Evolutionary conservation across 2,888 invertebrate species (phyloP).

Genomic region (Thereva nobilitata): DNA sequence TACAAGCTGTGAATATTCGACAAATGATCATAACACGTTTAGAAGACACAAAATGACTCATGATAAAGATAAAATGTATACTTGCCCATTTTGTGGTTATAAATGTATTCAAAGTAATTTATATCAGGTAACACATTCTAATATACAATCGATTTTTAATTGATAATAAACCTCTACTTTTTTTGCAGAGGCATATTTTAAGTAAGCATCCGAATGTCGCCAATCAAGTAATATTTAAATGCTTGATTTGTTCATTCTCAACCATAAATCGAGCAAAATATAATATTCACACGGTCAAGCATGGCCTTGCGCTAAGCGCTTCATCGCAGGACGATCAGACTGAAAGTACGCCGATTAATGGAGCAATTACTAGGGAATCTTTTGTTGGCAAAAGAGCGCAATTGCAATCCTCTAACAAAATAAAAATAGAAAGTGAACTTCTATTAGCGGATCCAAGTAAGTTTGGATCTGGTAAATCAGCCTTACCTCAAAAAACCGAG

Average conservation of each 20-base stretch:
- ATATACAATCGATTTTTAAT: not conserved
- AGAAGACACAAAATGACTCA: slow-evolving; percentile 79
- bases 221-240: slow-evolving; percentile 62
- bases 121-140: slow-evolving; percentile 62
- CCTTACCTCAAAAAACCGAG: slow-evolving; percentile 43
- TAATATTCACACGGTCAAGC: slow-evolving; percentile 53
- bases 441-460: slow-evolving; percentile 47
- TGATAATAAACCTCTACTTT: not conserved
- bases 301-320: slow-evolving; percentile 44
- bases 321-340: not conserved
- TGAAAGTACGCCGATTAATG: not conserved
- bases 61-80: slow-evolving; percentile 74
- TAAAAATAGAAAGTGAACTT: slow-evolving; percentile 54
- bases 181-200: slow-evolving; percentile 66
- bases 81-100: slow-evolving; percentile 78
- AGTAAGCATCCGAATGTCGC: slow-evolving; percentile 76
- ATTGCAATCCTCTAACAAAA: slow-evolving; percentile 46
- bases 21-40: slow-evolving; percentile 80
- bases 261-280: slow-evolving; percentile 55
- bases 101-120: slow-evolving; percentile 79
- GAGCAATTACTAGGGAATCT: not conserved
- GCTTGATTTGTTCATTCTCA: slow-evolving; percentile 51
- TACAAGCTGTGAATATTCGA: slow-evolving; percentile 70
- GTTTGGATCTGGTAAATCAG: slow-evolving; percentile 43
- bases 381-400: not conserved